Evolutionary conservation across 1,140 invertebrate genomes (phyloP).

Genomic region (Plodia interpunctella): DNA sequence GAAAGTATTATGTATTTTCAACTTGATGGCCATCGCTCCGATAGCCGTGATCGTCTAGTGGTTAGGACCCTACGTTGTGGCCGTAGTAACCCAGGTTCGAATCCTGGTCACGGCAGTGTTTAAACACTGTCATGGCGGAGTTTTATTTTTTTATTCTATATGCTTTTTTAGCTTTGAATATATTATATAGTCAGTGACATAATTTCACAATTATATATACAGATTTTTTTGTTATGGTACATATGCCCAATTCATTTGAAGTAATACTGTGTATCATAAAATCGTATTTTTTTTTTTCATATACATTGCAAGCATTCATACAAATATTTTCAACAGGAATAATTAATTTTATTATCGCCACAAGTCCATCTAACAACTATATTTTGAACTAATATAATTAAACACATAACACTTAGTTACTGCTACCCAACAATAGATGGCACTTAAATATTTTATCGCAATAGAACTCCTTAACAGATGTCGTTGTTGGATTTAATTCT

Average conservation of each 20-base stretch:
- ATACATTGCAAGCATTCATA: no score
- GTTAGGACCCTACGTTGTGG: slow-evolving; percentile 21
- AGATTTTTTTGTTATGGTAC: no score
- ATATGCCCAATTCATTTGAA: no score
- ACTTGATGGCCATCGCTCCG: neutral
- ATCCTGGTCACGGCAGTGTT: slow-evolving; percentile 19
- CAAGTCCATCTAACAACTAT: neutral
- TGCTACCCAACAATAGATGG: neutral
- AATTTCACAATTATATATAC: no score
- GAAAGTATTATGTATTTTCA: neutral
- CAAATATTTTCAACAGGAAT: no score
- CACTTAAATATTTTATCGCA: neutral
- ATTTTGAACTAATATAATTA: neutral
- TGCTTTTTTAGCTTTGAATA: no score
- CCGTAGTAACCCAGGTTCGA: slow-evolving; percentile 21
- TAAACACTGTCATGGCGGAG: slow-evolving; percentile 15
- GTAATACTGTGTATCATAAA: no score
- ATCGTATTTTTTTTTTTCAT: no score
- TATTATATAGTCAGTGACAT: no score
- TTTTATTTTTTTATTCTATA: neutral
- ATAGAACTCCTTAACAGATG: neutral
- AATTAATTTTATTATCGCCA: no score
- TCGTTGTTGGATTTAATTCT: neutral
- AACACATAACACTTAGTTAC: neutral
- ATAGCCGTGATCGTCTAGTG: slow-evolving; percentile 20